Conservation (phyloP, 2,888 invertebrate genomes). For the Micropterix aruncella region DNA sequence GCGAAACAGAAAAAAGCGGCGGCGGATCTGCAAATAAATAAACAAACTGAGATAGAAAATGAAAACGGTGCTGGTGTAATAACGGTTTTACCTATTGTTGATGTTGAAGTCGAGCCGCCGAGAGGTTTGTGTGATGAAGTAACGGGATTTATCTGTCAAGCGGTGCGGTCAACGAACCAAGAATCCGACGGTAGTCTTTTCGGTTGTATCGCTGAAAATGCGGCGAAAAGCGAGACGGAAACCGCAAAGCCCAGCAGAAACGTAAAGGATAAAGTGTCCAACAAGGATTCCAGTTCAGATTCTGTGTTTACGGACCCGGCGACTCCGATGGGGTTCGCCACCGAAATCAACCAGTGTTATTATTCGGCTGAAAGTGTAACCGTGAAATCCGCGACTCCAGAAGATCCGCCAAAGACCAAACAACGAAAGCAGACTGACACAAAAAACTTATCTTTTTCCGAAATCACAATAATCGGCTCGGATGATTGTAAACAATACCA, state of each 20-base stretch:
- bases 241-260: constrained; percentile 3
- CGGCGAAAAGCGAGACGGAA: constrained; percentile 4
- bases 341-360: constrained; percentile 49
- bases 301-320: constrained; percentile 66
- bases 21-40: too few species aligned
- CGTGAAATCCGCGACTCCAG: constrained; percentile 12
- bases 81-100: constrained; percentile 15
- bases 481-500: background rate
- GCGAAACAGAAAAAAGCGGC: constrained; percentile 15
- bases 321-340: constrained; percentile 40
- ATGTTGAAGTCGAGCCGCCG: constrained; percentile 23
- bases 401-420: too few species aligned
- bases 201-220: constrained; percentile 3
- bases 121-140: constrained; percentile 25
- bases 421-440: too few species aligned
- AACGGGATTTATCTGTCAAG: constrained; percentile 33
- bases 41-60: constrained; percentile 12
- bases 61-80: constrained; percentile 11
- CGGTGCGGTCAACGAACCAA: constrained; percentile 33
- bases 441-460: background rate
- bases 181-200: constrained; percentile 14
- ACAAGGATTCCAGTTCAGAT: constrained; percentile 49
- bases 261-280: constrained; percentile 24
- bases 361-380: constrained; percentile 43
- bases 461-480: background rate